A percentile compares a stretch with the other conserved stretches of the same genome.
phyloP scores from a whole-genome alignment of 2,888 invertebrate genomes.

The Cenopis cana region DNA sequence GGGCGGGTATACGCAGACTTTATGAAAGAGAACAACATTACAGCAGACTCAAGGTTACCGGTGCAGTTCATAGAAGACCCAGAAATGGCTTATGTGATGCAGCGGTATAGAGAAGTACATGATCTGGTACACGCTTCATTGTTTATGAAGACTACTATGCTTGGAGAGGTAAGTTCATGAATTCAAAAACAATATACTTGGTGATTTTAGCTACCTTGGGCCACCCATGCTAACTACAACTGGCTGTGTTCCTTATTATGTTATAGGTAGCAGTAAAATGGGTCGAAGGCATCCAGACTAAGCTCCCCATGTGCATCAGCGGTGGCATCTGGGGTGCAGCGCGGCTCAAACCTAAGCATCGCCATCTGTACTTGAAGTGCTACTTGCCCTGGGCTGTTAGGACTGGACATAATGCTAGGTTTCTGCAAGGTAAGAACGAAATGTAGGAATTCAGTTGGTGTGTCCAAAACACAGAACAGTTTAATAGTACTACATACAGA shows the following conservation, averaged over 20 bases:
- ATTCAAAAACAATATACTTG: constrained; percentile 20
- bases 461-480: too few relatives aligned
- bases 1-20: constrained; percentile 95
- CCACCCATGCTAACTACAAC: too few relatives aligned
- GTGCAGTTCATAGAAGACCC: constrained; percentile 96
- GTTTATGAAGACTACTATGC: constrained; percentile 97
- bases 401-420: constrained; percentile 90
- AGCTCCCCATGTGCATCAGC: constrained; percentile 97
- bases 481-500: too few relatives aligned
- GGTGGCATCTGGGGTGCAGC: constrained; percentile 97
- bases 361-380: constrained; percentile 89
- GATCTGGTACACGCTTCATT: constrained; percentile 97
- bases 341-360: constrained; percentile 93
- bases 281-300: constrained; percentile 98
- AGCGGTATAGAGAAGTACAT: constrained; percentile 98
- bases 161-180: constrained; percentile 88
- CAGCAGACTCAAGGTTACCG: constrained; percentile 95
- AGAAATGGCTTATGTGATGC: constrained; percentile 97
- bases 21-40: constrained; percentile 93
- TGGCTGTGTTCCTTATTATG: too few relatives aligned
- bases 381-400: constrained; percentile 95
- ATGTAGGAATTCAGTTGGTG: not conserved
- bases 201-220: too few relatives aligned
- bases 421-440: constrained; percentile 87
- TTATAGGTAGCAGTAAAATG: constrained; percentile 97